These are phyloP conservation scores for Aphelocoma californica DNA, from an alignment of 2,797 vertebrate genomes.

Conservation along the genomic window DNA sequence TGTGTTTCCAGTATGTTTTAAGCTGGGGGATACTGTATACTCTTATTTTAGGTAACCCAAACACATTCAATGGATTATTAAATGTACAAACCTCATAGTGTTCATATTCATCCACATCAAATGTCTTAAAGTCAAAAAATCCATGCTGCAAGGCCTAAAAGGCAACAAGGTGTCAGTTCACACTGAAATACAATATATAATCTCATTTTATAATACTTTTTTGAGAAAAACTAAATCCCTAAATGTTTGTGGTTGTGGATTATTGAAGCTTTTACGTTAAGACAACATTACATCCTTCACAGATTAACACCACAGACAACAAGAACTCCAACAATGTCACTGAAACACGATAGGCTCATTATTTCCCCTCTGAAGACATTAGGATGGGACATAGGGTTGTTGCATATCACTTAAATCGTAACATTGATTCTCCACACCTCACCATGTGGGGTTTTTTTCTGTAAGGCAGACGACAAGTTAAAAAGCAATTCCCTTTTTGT, in stretches of 20 bases:
- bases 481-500: slow-evolving; percentile 45
- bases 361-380: not conserved
- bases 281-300: slow-evolving; percentile 3
- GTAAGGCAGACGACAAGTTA: not conserved
- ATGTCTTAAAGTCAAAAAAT: slow-evolving; percentile 94
- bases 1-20: not conserved
- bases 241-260: not conserved
- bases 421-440: not conserved
- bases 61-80: slow-evolving; percentile 7
- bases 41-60: not conserved
- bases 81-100: slow-evolving; percentile 91
- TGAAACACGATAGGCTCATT: not conserved
- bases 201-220: not conserved
- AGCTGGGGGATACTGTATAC: not conserved
- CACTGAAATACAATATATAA: not conserved
- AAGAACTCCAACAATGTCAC: not conserved
- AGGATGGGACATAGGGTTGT: not conserved
- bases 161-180: slow-evolving; percentile 65
- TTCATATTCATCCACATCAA: slow-evolving; percentile 96
- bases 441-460: not conserved
- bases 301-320: slow-evolving; percentile 14
- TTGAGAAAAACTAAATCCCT: not conserved
- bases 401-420: slow-evolving; percentile 7
- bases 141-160: slow-evolving; percentile 92
- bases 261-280: not conserved